Conservation (phyloP, 2,888 invertebrate species). For the Melitaea athalia region DNA sequence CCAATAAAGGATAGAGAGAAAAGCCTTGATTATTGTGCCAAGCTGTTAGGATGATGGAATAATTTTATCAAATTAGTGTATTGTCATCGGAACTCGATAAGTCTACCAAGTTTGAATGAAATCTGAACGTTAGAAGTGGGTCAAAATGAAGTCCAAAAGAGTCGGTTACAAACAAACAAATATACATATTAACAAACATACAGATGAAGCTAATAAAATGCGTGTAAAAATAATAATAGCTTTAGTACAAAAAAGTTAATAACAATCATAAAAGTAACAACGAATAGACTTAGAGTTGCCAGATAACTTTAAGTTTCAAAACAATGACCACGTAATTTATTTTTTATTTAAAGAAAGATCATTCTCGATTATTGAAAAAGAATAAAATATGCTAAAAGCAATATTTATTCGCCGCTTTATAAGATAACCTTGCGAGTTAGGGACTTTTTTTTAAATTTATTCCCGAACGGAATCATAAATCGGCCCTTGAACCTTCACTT, state of each 20-base stretch:
- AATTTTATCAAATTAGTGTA: too few relatives aligned
- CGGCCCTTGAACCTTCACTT: background rate
- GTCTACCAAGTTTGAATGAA: too few relatives aligned
- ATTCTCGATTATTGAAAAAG: constrained; percentile 16
- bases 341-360: background rate
- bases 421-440: constrained; percentile 15
- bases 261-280: constrained; percentile 13
- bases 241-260: background rate
- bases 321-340: background rate
- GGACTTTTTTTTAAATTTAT: constrained; percentile 1
- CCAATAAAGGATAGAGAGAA: too few relatives aligned
- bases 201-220: too few relatives aligned
- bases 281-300: constrained; percentile 13
- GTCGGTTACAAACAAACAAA: too few relatives aligned
- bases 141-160: too few relatives aligned
- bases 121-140: too few relatives aligned
- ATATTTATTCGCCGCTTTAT: constrained; percentile 25
- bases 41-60: too few relatives aligned
- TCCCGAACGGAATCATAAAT: background rate
- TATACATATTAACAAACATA: too few relatives aligned
- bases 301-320: constrained; percentile 3
- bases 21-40: too few relatives aligned
- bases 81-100: too few relatives aligned
- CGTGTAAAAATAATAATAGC: background rate
- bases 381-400: constrained; percentile 17